Base-by-base conservation (phyloP, 2,113 vertebrate genomes). In the Chrysochloris asiatica region DNA sequence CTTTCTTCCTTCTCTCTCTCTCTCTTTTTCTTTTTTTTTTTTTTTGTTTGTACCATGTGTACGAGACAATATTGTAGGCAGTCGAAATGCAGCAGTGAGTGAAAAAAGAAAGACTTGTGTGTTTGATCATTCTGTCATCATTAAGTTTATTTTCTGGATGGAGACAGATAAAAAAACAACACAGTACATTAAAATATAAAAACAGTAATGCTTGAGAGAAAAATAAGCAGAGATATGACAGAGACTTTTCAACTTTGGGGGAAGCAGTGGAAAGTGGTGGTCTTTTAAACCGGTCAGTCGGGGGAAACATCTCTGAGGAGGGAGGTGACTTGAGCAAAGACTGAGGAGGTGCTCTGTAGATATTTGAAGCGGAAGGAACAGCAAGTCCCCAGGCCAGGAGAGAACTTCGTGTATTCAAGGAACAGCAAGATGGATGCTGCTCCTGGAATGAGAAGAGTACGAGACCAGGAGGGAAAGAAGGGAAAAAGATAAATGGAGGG, bases 401-500 rank as follows among this genome's bases (percentile, higher is more conserved):
- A 26, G n/a, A 45, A 26, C 24, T 48, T 89, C 8, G 1, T 28
- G 4, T 56, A 14, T 61, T 30, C 45, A 8, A 47, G 16, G n/a
- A 45, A n/a, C 56, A 84, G 21, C 26, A 59, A 48, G 36, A 59
- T 69, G 48, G 59, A 4, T 16, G 13, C 22, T 3, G 12, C 10
- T 61, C 5, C 28, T 76, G 28, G 41, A 50, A 33, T 16, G 21
- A 72, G 22, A 28, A n/a, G n/a, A n/a, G n/a, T n/a, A n/a, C 54
- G 36, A 21, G 12, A 10, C 16, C 1, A 41, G 22, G 8, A 11
- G 24, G n/a, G 3, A 72, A 41, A 30, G 28, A 48, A 8, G 28
- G 71, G 12, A 8, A 43, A 8, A 8, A 21, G 41, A 12, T 9
- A 16, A 7, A 2, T 1, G 3, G 30, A n/a, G 0, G 63, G 8